A percentile compares a stretch with the other conserved stretches of the same genome.
Evolutionary conservation across 2,888 invertebrate genomes (phyloP).

Genomic region (Coleophora flavipennella): DNA sequence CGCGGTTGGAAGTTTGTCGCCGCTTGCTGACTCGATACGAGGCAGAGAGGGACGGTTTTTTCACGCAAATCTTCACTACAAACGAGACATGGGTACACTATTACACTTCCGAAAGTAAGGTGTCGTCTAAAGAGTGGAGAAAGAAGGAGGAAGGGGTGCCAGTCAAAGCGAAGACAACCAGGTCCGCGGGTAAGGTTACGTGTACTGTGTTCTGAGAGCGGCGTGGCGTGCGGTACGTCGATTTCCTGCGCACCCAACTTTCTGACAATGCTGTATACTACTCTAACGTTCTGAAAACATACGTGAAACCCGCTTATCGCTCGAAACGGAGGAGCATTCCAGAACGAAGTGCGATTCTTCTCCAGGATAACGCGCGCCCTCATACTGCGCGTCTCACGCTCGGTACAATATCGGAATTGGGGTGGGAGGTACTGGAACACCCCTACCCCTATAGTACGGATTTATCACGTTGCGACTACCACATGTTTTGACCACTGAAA

Average conservation of each 20-base stretch:
- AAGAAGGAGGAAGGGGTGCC: neutral
- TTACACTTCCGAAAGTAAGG: neutral
- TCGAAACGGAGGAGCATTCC: neutral
- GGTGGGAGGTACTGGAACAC: slow-evolving; percentile 7
- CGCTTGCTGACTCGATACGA: too few species aligned
- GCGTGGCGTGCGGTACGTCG: too few species aligned
- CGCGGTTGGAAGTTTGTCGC: too few species aligned
- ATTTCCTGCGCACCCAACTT: too few species aligned
- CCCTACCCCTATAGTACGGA: slow-evolving; percentile 1
- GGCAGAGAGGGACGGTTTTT: neutral
- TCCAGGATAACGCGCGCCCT: neutral
- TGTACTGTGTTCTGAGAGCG: neutral
- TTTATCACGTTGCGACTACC: slow-evolving; percentile 4
- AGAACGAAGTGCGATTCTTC: neutral
- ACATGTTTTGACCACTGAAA: slow-evolving; percentile 5
- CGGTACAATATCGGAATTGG: slow-evolving; percentile 3
- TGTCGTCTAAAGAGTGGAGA: neutral
- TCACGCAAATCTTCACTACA: neutral
- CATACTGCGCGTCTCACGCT: slow-evolving; percentile 3
- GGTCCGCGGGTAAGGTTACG: neutral
- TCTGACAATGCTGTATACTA: neutral
- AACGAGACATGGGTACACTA: neutral
- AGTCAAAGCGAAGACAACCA: neutral
- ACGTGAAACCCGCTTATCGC: neutral
- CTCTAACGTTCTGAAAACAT: neutral